phyloP scores from a whole-genome alignment of 30 jellyfish, hydroid and myxozoan genomes.

The Aurelia aurita region DNA sequence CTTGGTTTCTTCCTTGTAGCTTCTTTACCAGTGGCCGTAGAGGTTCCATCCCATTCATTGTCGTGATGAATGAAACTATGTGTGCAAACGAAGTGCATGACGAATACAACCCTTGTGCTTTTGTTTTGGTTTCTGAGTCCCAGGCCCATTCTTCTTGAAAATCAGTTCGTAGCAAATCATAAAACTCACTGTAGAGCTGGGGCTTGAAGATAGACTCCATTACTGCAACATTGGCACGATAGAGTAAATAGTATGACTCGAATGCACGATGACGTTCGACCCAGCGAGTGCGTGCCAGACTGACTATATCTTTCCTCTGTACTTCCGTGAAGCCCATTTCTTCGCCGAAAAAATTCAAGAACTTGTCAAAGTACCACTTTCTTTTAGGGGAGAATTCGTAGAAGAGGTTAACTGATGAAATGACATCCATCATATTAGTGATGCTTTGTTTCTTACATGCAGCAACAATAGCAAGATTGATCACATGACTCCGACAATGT shows the following conservation, averaged over 20 bases:
- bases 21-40: constrained; percentile 52
- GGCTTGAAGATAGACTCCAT: constrained; percentile 55
- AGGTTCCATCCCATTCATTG: constrained; percentile 53
- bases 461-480: constrained; percentile 47
- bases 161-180: constrained; percentile 18
- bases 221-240: constrained; percentile 30
- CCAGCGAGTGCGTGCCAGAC: constrained; percentile 54
- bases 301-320: constrained; percentile 36
- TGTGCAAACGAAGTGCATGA: constrained; percentile 47
- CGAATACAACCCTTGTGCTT: constrained; percentile 37
- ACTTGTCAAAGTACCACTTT: constrained; percentile 36
- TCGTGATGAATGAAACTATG: constrained; percentile 42
- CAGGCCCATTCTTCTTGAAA: constrained; percentile 47
- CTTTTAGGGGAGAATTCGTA: constrained; percentile 41
- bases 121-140: constrained; percentile 60
- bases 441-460: constrained; percentile 46
- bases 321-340: constrained; percentile 32
- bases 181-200: constrained; percentile 44
- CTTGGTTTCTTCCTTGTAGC: constrained; percentile 57
- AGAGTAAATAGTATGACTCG: constrained; percentile 18
- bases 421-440: constrained; percentile 28
- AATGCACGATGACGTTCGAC: constrained; percentile 58
- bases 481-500: constrained; percentile 55
- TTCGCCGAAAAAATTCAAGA: constrained; percentile 27
- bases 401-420: constrained; percentile 44